phyloP scores from a whole-genome alignment of 2,113 vertebrate species.

The Mystacornis crossleyi region DNA sequence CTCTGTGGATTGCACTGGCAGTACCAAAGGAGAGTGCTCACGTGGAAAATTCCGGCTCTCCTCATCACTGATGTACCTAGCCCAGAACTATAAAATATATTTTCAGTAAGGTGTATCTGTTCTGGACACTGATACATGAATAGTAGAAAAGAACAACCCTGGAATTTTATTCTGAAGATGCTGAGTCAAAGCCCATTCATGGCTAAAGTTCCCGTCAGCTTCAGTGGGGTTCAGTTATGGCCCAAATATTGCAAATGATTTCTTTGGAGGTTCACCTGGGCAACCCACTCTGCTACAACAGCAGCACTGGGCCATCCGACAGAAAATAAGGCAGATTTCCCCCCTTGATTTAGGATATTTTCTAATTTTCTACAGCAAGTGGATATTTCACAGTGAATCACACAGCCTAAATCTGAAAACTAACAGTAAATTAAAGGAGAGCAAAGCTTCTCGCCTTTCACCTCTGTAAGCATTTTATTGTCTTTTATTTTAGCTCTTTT shows the following conservation, averaged over 20 bases:
- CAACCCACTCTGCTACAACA: background rate
- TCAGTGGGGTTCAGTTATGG: background rate
- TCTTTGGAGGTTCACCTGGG: background rate
- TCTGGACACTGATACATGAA: background rate
- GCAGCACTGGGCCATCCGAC: background rate
- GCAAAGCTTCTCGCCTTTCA: background rate
- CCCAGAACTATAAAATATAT: background rate
- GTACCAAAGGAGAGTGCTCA: background rate
- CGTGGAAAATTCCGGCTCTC: background rate
- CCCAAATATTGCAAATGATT: background rate
- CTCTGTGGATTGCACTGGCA: rapidly evolving
- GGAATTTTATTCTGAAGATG: background rate
- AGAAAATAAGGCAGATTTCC: background rate
- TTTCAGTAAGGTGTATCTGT: background rate
- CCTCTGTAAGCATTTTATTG: background rate
- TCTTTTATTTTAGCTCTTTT: background rate
- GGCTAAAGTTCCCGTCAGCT: background rate
- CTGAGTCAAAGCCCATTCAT: background rate
- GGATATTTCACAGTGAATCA: background rate
- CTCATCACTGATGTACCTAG: background rate
- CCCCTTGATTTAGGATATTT: background rate
- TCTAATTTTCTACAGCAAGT: background rate
- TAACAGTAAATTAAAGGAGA: background rate
- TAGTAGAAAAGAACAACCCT: background rate
- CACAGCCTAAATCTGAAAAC: background rate